Conservation (phyloP, 2,888 invertebrate species). For the Trissolcus japonicus region DNA sequence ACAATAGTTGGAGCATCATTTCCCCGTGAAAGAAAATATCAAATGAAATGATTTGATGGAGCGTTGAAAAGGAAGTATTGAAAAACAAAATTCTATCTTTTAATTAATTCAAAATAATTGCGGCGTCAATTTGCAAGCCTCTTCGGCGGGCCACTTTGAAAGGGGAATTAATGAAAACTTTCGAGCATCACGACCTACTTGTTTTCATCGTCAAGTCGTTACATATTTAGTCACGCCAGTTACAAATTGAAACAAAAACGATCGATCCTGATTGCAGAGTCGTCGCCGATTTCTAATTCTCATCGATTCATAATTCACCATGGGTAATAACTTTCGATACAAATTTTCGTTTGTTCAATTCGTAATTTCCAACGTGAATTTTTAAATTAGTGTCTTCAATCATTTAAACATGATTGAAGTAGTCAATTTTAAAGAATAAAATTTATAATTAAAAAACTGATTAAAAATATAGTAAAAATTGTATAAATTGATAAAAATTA, state of each 20-base stretch:
- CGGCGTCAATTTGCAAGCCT: constrained; percentile 33
- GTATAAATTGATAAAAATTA: too few relatives aligned
- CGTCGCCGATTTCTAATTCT: too few relatives aligned
- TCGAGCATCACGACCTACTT: background rate
- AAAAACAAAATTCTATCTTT: constrained; percentile 37
- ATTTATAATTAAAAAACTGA: too few relatives aligned
- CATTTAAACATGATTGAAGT: too few relatives aligned
- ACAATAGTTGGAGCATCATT: background rate
- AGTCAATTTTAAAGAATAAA: too few relatives aligned
- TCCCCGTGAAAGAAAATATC: constrained; percentile 3
- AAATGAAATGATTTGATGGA: constrained; percentile 1
- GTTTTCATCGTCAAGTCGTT: constrained; percentile 1
- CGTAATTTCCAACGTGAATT: too few relatives aligned
- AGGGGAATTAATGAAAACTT: too few relatives aligned
- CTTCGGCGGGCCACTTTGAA: background rate
- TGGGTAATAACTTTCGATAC: too few relatives aligned
- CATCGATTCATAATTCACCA: too few relatives aligned
- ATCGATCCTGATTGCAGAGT: background rate
- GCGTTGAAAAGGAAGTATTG: constrained; percentile 17
- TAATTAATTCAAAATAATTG: constrained; percentile 44
- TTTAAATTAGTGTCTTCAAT: too few relatives aligned
- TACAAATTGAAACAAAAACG: background rate
- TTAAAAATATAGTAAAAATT: too few relatives aligned
- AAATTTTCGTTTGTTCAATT: too few relatives aligned
- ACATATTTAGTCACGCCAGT: constrained; percentile 3